Evolutionary conservation across 2,888 invertebrate genomes (phyloP), one percentile per base, ranked within the genome.

Genomic region (Drosophila lacicola): DNA sequence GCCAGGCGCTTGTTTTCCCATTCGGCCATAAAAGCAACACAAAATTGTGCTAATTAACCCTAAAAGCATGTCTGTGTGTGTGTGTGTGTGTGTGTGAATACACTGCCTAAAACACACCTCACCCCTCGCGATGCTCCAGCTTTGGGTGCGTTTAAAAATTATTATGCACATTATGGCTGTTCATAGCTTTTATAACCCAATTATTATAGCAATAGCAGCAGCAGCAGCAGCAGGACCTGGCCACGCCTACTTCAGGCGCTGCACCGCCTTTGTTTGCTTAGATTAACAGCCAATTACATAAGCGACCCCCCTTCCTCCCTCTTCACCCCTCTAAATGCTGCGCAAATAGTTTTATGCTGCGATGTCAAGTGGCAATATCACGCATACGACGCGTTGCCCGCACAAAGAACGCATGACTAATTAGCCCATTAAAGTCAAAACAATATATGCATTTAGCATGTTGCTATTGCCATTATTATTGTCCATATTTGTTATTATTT

Each of bases 11-110:
- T 84, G 83, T 84, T 77, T 82, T 86, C 74, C 64, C 68, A 64
- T 71, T 57, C 71, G 81, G 74, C 77, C 84, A 85, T 85, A 86
- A 85, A 85, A 83, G 77, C 81, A 84, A 67, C 87, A 88, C 75
- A 78, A 88, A 88, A 87, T 88, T 88, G 87, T 84, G 85, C 87
- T 86, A 86, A 86, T 86, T 86, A 86, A 88, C 87, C 84, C 84
- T 86, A 87, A 87, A 84, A 87, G 83, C 77, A 77, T 74, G 74
- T 69, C 61, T 42, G 63, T 66, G 58, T 79, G 14, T 50, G 39
- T 45, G 37, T 60, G 50, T 51, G 36, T 62, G 51, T 68, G 60
- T 61, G 62, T 56, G 54, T 53, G 45, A 50, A 45, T 71, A 50
- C 51, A 19, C 34, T 17, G 42, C 45, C 8, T 39, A 14, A 14